Conservation (phyloP, 2,888 invertebrate species). For the Trichogramma evanescens region DNA sequence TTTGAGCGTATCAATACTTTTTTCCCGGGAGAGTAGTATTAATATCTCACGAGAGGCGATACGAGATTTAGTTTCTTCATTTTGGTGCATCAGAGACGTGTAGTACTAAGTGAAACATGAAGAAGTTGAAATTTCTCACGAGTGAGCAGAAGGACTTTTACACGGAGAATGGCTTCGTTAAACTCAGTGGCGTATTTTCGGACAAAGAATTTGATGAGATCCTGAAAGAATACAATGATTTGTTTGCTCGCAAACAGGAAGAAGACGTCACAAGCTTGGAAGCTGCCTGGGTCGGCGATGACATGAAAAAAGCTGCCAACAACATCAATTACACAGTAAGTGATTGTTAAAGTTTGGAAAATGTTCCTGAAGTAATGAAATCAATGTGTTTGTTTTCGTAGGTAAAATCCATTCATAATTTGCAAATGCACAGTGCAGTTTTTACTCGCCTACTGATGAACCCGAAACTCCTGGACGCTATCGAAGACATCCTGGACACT, state of each 20-base stretch:
- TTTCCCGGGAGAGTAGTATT: not conserved
- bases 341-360: not conserved
- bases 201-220: conserved; percentile 48
- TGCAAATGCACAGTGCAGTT: conserved; percentile 53
- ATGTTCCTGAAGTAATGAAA: not conserved
- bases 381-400: conserved; percentile 25
- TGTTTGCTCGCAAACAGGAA: conserved; percentile 50
- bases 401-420: conserved; percentile 57
- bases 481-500: conserved; percentile 53
- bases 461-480: conserved; percentile 50
- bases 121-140: conserved; percentile 40
- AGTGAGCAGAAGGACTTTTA: conserved; percentile 50
- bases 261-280: conserved; percentile 48
- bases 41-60: not conserved
- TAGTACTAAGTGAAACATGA: conserved; percentile 24
- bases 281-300: conserved; percentile 53
- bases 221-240: conserved; percentile 49
- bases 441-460: conserved; percentile 51
- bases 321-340: conserved; percentile 38
- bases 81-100: not conserved
- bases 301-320: conserved; percentile 43
- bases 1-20: not conserved
- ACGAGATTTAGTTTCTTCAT: not conserved
- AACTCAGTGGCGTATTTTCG: conserved; percentile 48
- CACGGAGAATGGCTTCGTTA: conserved; percentile 52